These are phyloP conservation scores for Germaria angustata DNA, from an alignment of 2,888 invertebrate genomes.

Conservation along the genomic window DNA sequence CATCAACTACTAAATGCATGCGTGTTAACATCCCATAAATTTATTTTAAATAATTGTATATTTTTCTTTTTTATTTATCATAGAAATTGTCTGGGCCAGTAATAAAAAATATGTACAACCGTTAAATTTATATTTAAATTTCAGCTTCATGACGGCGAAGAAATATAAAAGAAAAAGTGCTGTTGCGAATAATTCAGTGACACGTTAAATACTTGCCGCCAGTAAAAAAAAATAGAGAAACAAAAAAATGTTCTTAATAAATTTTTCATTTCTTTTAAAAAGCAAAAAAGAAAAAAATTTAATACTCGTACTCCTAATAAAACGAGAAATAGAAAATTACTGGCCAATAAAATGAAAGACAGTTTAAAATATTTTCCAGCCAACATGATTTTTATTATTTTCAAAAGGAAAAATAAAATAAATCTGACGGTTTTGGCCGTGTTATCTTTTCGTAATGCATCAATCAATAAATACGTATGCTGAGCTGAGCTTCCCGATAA, in stretches of 20 bases:
- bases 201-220: constrained; percentile 63
- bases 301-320: background rate
- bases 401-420: constrained; percentile 18
- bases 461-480: constrained; percentile 67
- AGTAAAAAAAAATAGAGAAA: constrained; percentile 30
- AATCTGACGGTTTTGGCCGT: constrained; percentile 12
- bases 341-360: constrained; percentile 51
- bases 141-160: constrained; percentile 28
- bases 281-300: background rate
- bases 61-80: constrained; percentile 26
- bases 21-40: constrained; percentile 65
- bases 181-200: constrained; percentile 62
- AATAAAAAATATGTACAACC: constrained; percentile 32
- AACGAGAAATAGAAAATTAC: constrained; percentile 46
- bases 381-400: constrained; percentile 32
- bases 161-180: constrained; percentile 50
- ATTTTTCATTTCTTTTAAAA: constrained; percentile 30
- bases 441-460: constrained; percentile 60
- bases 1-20: constrained; percentile 22
- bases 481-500: constrained; percentile 56
- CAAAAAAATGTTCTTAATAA: constrained; percentile 56
- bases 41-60: constrained; percentile 45
- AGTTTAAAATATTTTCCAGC: constrained; percentile 35
- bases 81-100: constrained; percentile 37
- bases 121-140: constrained; percentile 55